Evolutionary conservation across 2,888 invertebrate genomes (phyloP), one percentile per base, ranked within the genome.

Genomic region (Philereme vetulata): DNA sequence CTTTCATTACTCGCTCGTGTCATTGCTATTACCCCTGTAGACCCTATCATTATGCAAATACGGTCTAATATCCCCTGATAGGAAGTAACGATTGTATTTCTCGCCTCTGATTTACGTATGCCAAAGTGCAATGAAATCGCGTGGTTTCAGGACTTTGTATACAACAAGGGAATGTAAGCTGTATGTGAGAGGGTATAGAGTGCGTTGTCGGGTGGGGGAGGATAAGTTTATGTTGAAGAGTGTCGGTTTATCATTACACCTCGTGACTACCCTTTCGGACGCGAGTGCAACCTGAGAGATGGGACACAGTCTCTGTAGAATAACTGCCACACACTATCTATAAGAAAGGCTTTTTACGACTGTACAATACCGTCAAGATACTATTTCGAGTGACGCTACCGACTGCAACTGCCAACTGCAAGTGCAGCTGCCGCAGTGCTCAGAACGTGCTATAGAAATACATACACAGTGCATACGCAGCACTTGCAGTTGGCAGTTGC

Each of bases 91-190:
- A 66, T 66, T 65, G 62, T 70, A 65, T 63, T 74, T 76, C 77
- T 74, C 75, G 72, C 75, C 61, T 65, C 76, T 77, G 78, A 77
- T 76, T 77, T 77, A 78, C 75, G 71, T 69, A 61, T 62, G 64
- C 67, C 52, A 64, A 65, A 56, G 57, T 62, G 72, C 71, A 71
- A 68, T 54, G 72, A 71, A 71, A 77, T 72, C 70, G 62, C 65
- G 64, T 57, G 62, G 68, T 73, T 56, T 54, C 61, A 54, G 57
- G 61, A 53, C 36, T 59, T 38, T 36, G 2, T 6, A 4, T 21
- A 4, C 4, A 4, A 5, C 21, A 44, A 43, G 10, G 6, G 10
- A 52, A 49, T 8, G 35, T 8, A 7, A 9, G 11, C 53, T 40
- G n/a, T 33, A 36, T 0, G 7, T 5, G 21, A 4, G 5, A 33